Percentiles rank a stretch among this genome's conserved stretches.
These are phyloP conservation scores for Drosophila neocordata DNA, from an alignment of 1,140 invertebrate genomes.

Conservation along the genomic window DNA sequence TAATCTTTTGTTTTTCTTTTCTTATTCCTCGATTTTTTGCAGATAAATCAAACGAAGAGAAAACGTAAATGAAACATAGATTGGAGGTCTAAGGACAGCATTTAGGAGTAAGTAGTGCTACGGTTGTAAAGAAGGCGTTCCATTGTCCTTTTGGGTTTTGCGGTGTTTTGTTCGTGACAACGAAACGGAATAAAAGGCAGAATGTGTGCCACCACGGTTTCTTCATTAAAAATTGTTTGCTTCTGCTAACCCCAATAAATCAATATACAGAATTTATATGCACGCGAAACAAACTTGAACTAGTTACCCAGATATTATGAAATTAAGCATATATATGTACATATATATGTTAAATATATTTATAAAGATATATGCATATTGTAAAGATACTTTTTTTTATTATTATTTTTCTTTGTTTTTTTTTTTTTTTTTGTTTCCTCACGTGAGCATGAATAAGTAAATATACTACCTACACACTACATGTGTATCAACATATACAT, in stretches of 20 bases:
- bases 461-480: constrained; percentile 5
- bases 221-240: constrained; percentile 11
- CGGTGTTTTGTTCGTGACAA: constrained; percentile 1
- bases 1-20: not conserved
- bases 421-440: constrained; percentile 1
- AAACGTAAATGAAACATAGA: not conserved
- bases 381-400: not conserved
- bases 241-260: constrained; percentile 8
- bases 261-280: constrained; percentile 6
- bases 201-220: constrained; percentile 5
- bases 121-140: not conserved
- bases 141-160: not conserved
- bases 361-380: constrained; percentile 17
- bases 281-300: constrained; percentile 11
- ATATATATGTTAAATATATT: constrained; percentile 16
- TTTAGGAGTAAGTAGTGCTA: too few species aligned
- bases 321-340: constrained; percentile 5
- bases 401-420: too few species aligned
- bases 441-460: constrained; percentile 10
- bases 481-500: not conserved
- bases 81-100: not conserved
- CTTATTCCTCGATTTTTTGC: not conserved
- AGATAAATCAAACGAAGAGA: not conserved
- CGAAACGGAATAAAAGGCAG: not conserved
- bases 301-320: constrained; percentile 11